Evolutionary conservation across 1,140 invertebrate species (phyloP), one percentile per base, ranked within the genome.

Genomic region (Caenorhabditis inopinata): DNA sequence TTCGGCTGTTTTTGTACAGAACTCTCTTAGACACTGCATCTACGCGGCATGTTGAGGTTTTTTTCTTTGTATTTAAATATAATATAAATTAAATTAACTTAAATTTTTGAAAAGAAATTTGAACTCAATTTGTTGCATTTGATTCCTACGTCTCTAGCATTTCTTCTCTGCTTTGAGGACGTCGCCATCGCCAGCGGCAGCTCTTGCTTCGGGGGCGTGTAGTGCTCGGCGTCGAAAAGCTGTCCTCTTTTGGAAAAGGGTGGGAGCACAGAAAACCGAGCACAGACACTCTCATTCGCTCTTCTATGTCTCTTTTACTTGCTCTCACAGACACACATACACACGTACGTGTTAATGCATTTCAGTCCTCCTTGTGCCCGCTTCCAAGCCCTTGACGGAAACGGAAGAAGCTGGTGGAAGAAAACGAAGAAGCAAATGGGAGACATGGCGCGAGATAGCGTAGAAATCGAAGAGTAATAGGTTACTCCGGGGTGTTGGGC

Each of bases 261-360:
- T 29, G 58, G n/a, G 32, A 25, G n/a, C 12, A 4, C 48, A 51
- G 16, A 42, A 18, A 42, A 14, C 38, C 38, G n/a, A n/a, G n/a
- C n/a, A n/a, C n/a, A n/a, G 51, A 58, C 18, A 58, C 51, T 32
- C 27, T 32, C 27, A 25, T 53, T 53, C 23, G 21, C 49, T 25
- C 27, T n/a, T 62, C 53, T 62, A 21, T 32, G 51, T 68, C 58
- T 68, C 16, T 68, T 68, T 68, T 68, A 68, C 58, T 68, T 68
- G 58, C 21, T 42, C 48, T 4, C 48, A 23, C 48, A n/a, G n/a
- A n/a, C n/a, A 51, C 48, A 42, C 53, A 62, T 32, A 58, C 27
- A 68, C 58, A 68, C 58, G 58, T 68, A 68, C 58, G 58, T 68
- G 58, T 68, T 68, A 68, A 68, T 68, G 58, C 58, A 68, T 68